Evolutionary conservation across 2,888 invertebrate genomes (phyloP).

Genomic region (Drosophila acutilabella): DNA sequence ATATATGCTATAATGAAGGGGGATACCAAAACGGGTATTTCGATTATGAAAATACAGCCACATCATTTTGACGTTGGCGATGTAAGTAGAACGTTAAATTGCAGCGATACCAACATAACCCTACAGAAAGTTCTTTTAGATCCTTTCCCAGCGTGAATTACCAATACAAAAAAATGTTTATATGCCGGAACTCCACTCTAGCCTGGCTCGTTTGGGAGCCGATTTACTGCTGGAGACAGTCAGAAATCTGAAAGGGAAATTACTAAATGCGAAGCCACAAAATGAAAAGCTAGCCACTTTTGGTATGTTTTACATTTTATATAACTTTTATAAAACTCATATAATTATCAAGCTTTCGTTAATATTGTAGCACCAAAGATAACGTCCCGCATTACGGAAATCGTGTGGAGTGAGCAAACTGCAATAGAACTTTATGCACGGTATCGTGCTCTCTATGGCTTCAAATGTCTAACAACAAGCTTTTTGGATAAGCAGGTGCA

Average conservation of each 20-base stretch:
- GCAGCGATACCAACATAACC: neutral
- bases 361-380: conserved; percentile 90
- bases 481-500: conserved; percentile 88
- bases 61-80: conserved; percentile 92
- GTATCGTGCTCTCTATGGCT: conserved; percentile 89
- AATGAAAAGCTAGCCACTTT: conserved; percentile 88
- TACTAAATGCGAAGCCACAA: conserved; percentile 88
- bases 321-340: neutral
- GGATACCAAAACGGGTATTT: conserved; percentile 92
- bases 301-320: conserved; percentile 86
- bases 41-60: conserved; percentile 94
- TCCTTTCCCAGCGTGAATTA: conserved; percentile 86
- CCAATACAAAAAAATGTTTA: conserved; percentile 87
- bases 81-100: conserved; percentile 75
- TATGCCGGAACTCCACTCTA: conserved; percentile 88
- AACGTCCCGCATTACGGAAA: conserved; percentile 86
- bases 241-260: conserved; percentile 87
- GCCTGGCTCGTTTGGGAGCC: conserved; percentile 89
- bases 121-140: conserved; percentile 54
- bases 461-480: conserved; percentile 88
- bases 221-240: conserved; percentile 88
- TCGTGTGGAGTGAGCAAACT: conserved; percentile 89
- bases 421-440: conserved; percentile 89
- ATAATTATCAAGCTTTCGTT: conserved; percentile 7
- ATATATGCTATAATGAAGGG: conserved; percentile 93